Base-by-base conservation (phyloP, 2,888 invertebrate genomes). In the Mythimna pallens region DNA sequence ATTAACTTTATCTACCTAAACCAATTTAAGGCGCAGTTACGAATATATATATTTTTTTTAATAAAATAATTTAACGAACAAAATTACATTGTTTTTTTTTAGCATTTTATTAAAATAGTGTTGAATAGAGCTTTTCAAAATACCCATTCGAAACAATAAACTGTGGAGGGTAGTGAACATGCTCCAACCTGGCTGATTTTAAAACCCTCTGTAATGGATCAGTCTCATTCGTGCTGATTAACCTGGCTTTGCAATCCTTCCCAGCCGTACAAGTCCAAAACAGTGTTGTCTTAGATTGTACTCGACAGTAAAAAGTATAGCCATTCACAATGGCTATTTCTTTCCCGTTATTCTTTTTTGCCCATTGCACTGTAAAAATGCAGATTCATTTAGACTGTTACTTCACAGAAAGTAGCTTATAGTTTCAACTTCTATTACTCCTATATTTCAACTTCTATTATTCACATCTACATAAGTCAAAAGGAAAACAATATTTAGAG, bases 361-460 rank as follows among this genome's bases (percentile, higher is more conserved):
- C n/a, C 50, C 50, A 71, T 17, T 52, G 17, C 9, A 71, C 59
- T 71, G 58, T 14, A 73, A 71, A 47, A 47, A 34, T 34, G 7
- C 34, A 34, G 34, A 34, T 34, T 34, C 34, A 34, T 34, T 34
- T 34, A n/a, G 34, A 34, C 34, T 34, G 34, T 34, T 34, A 34
- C 7, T 34, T 34, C 34, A 34, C 34, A 34, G 34, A 34, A 34
- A 34, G 34, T 34, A 34, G 34, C 34, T 7, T 34, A 7, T 34
- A 34, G 34, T 7, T 34, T 34, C 34, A 6, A 34, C 34, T 34
- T 34, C 34, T 7, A 34, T 34, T 34, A 34, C 34, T 34, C 34
- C 34, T 34, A 34, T 34, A 7, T 34, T 34, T 0, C 3, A 0
- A 25, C n/a, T n/a, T n/a, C n/a, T n/a, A n/a, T 1, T 25, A 25